These are phyloP conservation scores for Ranitomeya imitator DNA, from an alignment of 2,113 vertebrate genomes.

Conservation along the genomic window DNA sequence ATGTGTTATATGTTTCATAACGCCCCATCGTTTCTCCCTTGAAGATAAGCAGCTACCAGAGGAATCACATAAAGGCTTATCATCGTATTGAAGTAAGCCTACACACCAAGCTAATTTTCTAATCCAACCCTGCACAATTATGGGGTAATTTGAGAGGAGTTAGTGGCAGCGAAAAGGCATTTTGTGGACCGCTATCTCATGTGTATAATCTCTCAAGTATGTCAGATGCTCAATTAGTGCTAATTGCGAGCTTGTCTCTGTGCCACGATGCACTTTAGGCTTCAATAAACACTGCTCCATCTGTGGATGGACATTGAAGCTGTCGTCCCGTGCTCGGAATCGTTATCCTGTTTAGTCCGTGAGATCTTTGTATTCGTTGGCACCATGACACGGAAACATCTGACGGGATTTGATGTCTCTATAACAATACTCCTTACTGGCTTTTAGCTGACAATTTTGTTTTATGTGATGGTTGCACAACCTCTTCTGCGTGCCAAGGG, in stretches of 20 bases:
- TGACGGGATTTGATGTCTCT: neutral
- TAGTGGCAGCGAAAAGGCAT: too few relatives aligned
- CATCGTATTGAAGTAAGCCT: too few relatives aligned
- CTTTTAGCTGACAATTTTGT: neutral
- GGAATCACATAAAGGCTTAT: too few relatives aligned
- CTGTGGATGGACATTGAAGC: neutral
- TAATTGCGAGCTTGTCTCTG: neutral
- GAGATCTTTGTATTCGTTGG: neutral
- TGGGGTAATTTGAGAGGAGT: too few relatives aligned
- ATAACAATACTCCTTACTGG: neutral
- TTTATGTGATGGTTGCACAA: neutral
- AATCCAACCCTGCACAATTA: too few relatives aligned
- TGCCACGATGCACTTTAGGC: neutral
- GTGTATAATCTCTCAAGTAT: neutral
- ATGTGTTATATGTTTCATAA: too few relatives aligned
- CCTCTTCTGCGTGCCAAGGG: neutral
- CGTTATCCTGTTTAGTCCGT: neutral
- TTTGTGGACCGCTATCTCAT: too few relatives aligned
- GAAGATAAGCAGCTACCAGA: too few relatives aligned
- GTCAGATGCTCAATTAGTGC: neutral
- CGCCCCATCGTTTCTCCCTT: too few relatives aligned
- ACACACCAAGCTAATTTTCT: too few relatives aligned
- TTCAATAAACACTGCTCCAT: neutral
- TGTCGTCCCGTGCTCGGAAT: neutral
- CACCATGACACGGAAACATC: slow-evolving; percentile 2